phyloP scores from a whole-genome alignment of 2,113 vertebrate genomes.

The Acrocephalus arundinaceus region DNA sequence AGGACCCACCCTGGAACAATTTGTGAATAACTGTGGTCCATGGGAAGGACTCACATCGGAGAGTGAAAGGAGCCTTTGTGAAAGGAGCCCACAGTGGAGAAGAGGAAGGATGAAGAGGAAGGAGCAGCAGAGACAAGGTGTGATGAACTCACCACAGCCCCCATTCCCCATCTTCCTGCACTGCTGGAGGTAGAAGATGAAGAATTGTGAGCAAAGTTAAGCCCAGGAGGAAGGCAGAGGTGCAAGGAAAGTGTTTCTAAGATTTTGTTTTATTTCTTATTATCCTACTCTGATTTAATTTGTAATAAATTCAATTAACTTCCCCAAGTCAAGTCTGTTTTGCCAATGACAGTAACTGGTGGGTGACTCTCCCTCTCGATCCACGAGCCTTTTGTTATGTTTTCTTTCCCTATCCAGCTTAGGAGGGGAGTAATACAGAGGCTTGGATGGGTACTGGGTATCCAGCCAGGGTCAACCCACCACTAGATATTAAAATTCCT shows the following conservation, averaged over 20 bases:
- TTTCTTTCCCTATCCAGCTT: background rate
- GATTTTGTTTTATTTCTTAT: background rate
- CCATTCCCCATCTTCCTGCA: background rate
- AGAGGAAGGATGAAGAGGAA: background rate
- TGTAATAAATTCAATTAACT: background rate
- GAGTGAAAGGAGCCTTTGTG: background rate
- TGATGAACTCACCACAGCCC: background rate
- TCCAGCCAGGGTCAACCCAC: background rate
- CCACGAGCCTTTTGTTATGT: fast-evolving
- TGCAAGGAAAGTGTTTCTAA: background rate
- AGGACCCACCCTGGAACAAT: fast-evolving
- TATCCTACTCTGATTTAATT: background rate
- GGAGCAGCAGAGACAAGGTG: background rate
- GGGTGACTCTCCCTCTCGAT: background rate
- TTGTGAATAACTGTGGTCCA: background rate
- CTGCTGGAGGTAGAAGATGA: background rate
- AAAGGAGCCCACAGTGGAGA: background rate
- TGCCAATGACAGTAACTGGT: background rate
- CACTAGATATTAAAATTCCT: background rate
- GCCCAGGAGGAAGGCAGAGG: background rate
- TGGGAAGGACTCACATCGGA: background rate
- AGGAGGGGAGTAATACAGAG: background rate
- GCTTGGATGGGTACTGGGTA: background rate
- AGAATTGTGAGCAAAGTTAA: background rate
- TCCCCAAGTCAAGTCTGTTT: background rate